Conservation (phyloP, 1,140 invertebrate species). For the Aphis gossypii region DNA sequence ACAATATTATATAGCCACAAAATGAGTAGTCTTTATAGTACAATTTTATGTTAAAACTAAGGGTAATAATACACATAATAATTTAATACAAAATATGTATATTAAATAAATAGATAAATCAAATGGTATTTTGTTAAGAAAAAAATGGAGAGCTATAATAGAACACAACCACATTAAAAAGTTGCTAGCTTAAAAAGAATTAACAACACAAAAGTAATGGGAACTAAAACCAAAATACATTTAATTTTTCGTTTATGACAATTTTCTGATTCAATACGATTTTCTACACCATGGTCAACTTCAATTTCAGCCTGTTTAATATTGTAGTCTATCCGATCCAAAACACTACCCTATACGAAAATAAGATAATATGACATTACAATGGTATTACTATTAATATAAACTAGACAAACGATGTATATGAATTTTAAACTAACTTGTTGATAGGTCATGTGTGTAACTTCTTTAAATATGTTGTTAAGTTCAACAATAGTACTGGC, state of each 20-base stretch:
- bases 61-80: no score
- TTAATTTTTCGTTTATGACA: conserved; percentile 95
- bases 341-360: conserved; percentile 83
- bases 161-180: conserved; percentile 55
- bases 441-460: conserved; percentile 71
- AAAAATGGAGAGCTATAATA: background rate
- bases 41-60: no score
- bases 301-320: conserved; percentile 87
- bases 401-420: background rate
- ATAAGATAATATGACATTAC: background rate
- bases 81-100: no score
- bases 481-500: conserved; percentile 91
- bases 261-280: conserved; percentile 88
- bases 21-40: no score
- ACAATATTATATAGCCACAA: no score
- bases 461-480: conserved; percentile 89
- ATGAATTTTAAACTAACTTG: conserved; percentile 66
- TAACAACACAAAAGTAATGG: conserved; percentile 77
- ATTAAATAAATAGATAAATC: background rate
- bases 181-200: conserved; percentile 75
- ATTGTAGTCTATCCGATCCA: conserved; percentile 96
- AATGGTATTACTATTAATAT: background rate
- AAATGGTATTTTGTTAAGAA: background rate
- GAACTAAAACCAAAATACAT: conserved; percentile 82
- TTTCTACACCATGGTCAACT: conserved; percentile 86